Base-by-base conservation (phyloP, 2,113 vertebrate species). In the Hyla sarda region DNA sequence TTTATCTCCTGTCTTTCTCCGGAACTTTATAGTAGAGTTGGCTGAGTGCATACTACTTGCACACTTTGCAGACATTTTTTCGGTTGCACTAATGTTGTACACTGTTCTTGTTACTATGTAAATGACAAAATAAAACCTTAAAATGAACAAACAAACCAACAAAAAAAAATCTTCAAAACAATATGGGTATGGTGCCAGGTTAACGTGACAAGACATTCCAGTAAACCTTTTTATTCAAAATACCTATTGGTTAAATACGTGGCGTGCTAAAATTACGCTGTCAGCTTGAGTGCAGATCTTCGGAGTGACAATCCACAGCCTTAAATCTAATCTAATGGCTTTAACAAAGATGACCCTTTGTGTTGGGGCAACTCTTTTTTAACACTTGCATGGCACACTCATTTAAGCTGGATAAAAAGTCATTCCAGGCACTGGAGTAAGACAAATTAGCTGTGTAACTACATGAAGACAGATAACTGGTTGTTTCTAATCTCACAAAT, bases 291-390 rank as follows among this genome's bases (percentile, higher is more conserved):
- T 45, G 32, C 6, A 82, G 73, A 6, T 13, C 60, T 67, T 30
- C 21, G 89, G 87, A 89, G 34, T 90, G 88, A 88, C 0, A 7
- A 47, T 28, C 21, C 87, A 89, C 81, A 80, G 79, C 87, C 78
- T 88, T 87, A 89, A 89, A 88, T 89, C 87, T 58, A 88, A 73
- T 83, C 80, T 87, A 62, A 88, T 67, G 90, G 86, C 80, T 88
- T 25, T 88, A 83, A 89, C 62, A 84, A 88, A 89, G 87, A 88
- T 13, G 76, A 85, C 83, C 45, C 77, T 89, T 90, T 88, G 87
- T 1, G 82, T 82, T 90, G 88, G 89, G 88, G 89, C 90, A 92
- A 88, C 72, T 87, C 83, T 82, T 92, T 92, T 92, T 91, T 89
- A 91, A 89, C 88, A 92, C 91, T 89, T 88, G 84, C 80, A 90